A percentile compares a stretch with the other conserved stretches of the same genome.
Conservation (phyloP, 2,888 invertebrate genomes). For the Cryptosula pallasiana region DNA sequence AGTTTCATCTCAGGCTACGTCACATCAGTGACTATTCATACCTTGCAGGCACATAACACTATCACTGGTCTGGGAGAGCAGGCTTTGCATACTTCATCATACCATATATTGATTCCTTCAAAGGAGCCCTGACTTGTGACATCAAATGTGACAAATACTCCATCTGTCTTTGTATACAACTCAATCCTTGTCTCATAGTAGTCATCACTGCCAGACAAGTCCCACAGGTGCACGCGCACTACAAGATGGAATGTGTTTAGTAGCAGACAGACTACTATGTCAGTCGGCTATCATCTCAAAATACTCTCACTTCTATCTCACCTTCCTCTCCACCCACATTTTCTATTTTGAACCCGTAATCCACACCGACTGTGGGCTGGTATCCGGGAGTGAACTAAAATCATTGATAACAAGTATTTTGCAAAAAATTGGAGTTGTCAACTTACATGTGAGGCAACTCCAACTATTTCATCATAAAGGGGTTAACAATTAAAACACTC, state of each 20-base stretch:
- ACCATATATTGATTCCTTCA: constrained; percentile 43
- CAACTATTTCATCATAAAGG: no score
- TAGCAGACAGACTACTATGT: no score
- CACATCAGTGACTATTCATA: no score
- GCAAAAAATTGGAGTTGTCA: no score
- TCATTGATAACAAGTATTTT: not conserved
- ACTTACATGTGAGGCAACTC: no score
- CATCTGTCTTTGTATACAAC: constrained; percentile 45
- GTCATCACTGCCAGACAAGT: constrained; percentile 46
- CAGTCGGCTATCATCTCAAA: no score
- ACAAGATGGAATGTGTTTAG: no score
- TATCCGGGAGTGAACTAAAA: constrained; percentile 42
- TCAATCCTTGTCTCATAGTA: constrained; percentile 50
- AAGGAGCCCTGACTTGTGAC: constrained; percentile 44
- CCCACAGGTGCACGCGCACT: constrained; percentile 51
- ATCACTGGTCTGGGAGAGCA: constrained; percentile 35
- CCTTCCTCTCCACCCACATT: constrained; percentile 39
- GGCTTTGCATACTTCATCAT: constrained; percentile 41
- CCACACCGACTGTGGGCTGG: constrained; percentile 51
- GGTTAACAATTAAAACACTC: no score
- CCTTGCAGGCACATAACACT: constrained; percentile 43
- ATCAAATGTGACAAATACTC: constrained; percentile 46
- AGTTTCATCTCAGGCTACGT: no score
- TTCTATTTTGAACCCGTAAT: constrained; percentile 52
- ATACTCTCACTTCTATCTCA: no score